Conservation (phyloP, 2,113 vertebrate species). For the Pao palembangensis region DNA sequence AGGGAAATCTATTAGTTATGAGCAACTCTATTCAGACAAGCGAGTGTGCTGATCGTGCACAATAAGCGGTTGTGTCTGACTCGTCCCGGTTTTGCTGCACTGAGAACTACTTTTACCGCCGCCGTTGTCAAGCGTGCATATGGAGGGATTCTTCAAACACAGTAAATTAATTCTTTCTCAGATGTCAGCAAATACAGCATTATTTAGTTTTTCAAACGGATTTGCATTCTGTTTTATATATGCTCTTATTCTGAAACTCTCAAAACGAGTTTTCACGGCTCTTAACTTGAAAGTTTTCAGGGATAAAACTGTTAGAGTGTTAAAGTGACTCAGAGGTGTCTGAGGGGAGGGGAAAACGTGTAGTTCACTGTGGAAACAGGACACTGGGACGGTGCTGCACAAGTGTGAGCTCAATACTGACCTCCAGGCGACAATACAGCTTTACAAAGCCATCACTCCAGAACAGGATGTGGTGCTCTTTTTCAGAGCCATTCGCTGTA, state of each 20-base stretch:
- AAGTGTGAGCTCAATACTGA: conserved; percentile 15
- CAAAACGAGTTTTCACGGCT: too few species aligned
- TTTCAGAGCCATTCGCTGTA: background rate
- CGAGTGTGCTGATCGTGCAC: background rate
- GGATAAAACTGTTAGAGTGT: background rate
- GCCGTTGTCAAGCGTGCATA: too few species aligned
- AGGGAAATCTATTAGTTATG: background rate
- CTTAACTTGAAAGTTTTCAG: too few species aligned
- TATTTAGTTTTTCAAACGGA: too few species aligned
- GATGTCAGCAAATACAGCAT: background rate
- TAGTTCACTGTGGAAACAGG: conserved; percentile 50
- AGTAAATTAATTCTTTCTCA: background rate
- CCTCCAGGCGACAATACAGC: conserved; percentile 7
- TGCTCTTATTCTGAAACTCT: too few species aligned
- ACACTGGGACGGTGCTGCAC: conserved; percentile 40
- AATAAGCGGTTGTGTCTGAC: background rate
- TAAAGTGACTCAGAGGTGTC: conserved; percentile 19
- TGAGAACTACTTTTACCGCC: background rate
- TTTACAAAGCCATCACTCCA: background rate
- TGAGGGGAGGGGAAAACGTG: conserved; percentile 21
- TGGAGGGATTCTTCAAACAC: too few species aligned
- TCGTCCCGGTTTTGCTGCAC: background rate
- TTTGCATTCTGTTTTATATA: too few species aligned
- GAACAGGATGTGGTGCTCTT: background rate
- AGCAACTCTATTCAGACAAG: background rate